Evolutionary conservation across 2,113 vertebrate species (phyloP).

Genomic region (Mus spicilegus): DNA sequence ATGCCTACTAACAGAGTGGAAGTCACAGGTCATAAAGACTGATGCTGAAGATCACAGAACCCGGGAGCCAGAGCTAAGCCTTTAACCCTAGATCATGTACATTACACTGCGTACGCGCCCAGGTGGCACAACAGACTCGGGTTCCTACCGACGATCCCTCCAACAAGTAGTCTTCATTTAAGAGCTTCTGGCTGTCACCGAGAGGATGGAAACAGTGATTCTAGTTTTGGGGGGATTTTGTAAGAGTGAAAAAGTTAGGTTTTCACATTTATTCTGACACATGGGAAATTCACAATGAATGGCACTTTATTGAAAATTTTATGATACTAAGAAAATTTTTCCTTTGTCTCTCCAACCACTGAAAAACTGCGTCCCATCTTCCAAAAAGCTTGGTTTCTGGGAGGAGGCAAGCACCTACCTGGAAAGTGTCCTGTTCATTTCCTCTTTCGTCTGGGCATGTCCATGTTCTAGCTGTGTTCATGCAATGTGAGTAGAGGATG

Average conservation of each 20-base stretch:
- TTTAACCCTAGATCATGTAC: constrained; percentile 27
- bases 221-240: constrained; percentile 17
- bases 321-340: not conserved
- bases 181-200: not conserved
- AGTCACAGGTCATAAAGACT: not conserved
- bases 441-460: not conserved
- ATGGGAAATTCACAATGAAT: not conserved
- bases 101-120: not conserved
- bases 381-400: not conserved
- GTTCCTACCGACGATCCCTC: not conserved
- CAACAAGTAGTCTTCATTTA: not conserved
- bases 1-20: not conserved
- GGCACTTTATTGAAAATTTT: not conserved
- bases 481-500: not conserved
- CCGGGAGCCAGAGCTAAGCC: not conserved
- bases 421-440: not conserved
- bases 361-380: not conserved
- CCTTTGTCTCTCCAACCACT: not conserved
- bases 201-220: not conserved
- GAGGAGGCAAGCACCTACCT: not conserved
- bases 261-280: not conserved
- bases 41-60: not conserved
- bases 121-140: not conserved
- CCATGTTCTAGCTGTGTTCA: too few relatives aligned
- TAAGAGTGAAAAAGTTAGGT: not conserved